Evolutionary conservation across 2,888 invertebrate genomes (phyloP).

Genomic region (Tineola bisselliella): DNA sequence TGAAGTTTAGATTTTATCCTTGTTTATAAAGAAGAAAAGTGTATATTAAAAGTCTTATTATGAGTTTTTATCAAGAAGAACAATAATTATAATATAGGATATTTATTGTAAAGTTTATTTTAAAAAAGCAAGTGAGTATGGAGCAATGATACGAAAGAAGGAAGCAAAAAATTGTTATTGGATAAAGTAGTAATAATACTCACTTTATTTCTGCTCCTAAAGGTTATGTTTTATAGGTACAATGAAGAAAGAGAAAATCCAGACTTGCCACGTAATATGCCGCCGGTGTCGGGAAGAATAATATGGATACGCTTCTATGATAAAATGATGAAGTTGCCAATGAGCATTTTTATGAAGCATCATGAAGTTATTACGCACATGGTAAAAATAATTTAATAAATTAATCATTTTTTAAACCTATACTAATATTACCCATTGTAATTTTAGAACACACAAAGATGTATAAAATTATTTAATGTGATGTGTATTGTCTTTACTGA

Average conservation of each 20-base stretch:
- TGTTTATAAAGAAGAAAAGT: too few relatives aligned
- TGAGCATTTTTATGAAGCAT: slow-evolving; percentile 66
- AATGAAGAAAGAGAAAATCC: slow-evolving; percentile 81
- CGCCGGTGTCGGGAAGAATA: slow-evolving; percentile 83
- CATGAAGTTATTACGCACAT: slow-evolving; percentile 56
- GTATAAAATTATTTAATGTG: slow-evolving; percentile 81
- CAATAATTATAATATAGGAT: too few relatives aligned
- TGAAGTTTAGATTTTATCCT: too few relatives aligned
- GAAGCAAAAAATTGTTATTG: not conserved
- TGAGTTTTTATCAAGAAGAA: too few relatives aligned
- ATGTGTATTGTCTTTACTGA: slow-evolving; percentile 82
- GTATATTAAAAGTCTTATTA: too few relatives aligned
- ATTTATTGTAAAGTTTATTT: too few relatives aligned
- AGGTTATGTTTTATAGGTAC: slow-evolving; percentile 62
- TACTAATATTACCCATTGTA: not conserved
- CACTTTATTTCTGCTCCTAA: not conserved
- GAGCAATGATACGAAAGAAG: not conserved
- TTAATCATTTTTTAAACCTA: slow-evolving; percentile 47
- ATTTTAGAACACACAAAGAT: slow-evolving; percentile 75
- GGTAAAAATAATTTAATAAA: slow-evolving; percentile 25
- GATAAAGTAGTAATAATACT: not conserved
- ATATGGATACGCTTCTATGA: slow-evolving; percentile 85
- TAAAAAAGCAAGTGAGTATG: not conserved
- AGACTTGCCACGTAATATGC: slow-evolving; percentile 76
- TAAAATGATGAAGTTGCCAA: slow-evolving; percentile 76